These are phyloP conservation scores for Pelecanus crispus DNA, from an alignment of 2,113 vertebrate species.

Conservation along the genomic window DNA sequence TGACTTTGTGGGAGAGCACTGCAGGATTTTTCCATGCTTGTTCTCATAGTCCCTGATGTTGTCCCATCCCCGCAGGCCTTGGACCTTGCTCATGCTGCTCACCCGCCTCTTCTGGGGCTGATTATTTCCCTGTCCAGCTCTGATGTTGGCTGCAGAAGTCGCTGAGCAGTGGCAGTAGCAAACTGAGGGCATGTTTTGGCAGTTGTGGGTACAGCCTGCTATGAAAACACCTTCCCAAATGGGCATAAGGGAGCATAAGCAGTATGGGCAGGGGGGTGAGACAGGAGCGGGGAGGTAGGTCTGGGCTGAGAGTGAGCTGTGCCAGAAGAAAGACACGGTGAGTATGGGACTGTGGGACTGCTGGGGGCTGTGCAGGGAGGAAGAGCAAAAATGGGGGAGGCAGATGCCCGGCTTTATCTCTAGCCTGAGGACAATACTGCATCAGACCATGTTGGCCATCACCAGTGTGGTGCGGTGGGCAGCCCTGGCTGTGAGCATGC, in stretches of 20 bases:
- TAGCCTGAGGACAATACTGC: background rate
- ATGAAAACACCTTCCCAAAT: background rate
- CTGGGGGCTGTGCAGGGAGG: background rate
- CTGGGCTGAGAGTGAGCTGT: background rate
- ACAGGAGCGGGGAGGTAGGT: background rate
- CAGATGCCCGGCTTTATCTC: background rate
- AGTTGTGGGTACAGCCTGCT: background rate
- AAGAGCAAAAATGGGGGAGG: background rate
- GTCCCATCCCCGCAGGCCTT: background rate
- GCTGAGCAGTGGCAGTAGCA: background rate
- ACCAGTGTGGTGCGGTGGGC: fast-evolving
- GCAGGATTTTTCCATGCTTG: background rate
- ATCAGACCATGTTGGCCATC: background rate
- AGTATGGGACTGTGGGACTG: background rate
- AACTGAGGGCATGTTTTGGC: background rate
- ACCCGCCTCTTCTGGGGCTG: background rate
- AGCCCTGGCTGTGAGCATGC: background rate
- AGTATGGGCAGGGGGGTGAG: background rate
- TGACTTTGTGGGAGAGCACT: background rate
- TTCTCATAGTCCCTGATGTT: background rate
- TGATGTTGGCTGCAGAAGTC: background rate
- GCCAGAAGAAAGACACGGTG: background rate
- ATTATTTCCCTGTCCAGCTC: background rate
- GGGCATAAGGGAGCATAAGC: background rate
- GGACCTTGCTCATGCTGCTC: background rate